Conservation (phyloP, 1,140 invertebrate species). For the Bombus pyrosoma region DNA sequence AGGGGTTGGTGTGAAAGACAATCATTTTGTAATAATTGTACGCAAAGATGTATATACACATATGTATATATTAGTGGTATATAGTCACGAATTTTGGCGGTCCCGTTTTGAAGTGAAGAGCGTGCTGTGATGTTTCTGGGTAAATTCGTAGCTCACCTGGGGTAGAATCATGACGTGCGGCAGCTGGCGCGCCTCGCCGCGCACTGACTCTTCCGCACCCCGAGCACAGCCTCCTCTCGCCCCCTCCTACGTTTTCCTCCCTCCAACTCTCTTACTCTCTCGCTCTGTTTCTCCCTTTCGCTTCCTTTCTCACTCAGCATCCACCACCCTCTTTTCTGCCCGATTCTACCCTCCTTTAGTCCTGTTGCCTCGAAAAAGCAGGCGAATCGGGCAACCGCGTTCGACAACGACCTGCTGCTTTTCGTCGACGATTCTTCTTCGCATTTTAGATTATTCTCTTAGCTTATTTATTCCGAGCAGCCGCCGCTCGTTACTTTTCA, state of each 20-base stretch:
- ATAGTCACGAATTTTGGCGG: constrained; percentile 60
- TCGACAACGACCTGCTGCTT: constrained; percentile 35
- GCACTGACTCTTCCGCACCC: constrained; percentile 78
- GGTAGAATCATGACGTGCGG: constrained; percentile 80
- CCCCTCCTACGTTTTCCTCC: constrained; percentile 39
- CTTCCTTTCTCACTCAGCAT: constrained; percentile 47
- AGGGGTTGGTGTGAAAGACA: background rate
- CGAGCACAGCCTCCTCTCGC: constrained; percentile 61
- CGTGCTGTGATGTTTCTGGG: constrained; percentile 62
- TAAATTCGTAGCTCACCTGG: constrained; percentile 77
- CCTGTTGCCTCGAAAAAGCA: constrained; percentile 23
- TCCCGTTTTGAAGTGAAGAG: constrained; percentile 36
- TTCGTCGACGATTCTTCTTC: background rate
- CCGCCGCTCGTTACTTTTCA: constrained; percentile 19
- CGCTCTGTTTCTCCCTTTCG: constrained; percentile 19
- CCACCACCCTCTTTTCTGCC: constrained; percentile 33
- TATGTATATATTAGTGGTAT: constrained; percentile 1
- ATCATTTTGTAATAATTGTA: background rate
- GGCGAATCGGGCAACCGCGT: background rate
- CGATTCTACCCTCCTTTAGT: constrained; percentile 37
- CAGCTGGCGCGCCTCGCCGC: constrained; percentile 81
- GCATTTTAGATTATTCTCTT: constrained; percentile 17
- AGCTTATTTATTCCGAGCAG: constrained; percentile 27
- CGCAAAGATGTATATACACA: background rate
- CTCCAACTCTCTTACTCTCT: constrained; percentile 26